Evolutionary conservation across 2,888 invertebrate species (phyloP).

Genomic region (Trichacis sp.): DNA sequence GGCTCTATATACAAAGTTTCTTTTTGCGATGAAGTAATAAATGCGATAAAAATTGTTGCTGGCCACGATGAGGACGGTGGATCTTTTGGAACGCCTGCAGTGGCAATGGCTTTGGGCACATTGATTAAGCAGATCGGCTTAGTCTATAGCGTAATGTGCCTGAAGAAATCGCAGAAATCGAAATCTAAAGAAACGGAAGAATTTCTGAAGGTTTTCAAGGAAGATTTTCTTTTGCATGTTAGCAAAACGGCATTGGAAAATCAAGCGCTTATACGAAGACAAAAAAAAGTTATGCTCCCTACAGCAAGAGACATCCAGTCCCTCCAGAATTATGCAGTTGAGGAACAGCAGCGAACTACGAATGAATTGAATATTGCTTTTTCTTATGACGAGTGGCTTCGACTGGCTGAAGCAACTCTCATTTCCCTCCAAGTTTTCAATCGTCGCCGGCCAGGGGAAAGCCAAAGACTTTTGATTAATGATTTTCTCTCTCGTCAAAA

Average conservation of each 20-base stretch:
- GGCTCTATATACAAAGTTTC: slow-evolving; percentile 42
- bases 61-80: not conserved
- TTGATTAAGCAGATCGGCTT: not conserved
- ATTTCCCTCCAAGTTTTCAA: slow-evolving; percentile 45
- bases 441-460: slow-evolving; percentile 46
- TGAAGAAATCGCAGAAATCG: not conserved
- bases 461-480: slow-evolving; percentile 38
- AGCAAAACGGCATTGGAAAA: slow-evolving; percentile 25
- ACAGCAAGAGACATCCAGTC: slow-evolving; percentile 19
- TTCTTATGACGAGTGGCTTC: slow-evolving; percentile 31
- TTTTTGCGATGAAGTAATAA: slow-evolving; percentile 24
- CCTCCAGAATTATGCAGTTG: not conserved
- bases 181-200: not conserved
- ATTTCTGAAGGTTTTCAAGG: not conserved
- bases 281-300: slow-evolving; percentile 17
- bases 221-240: slow-evolving; percentile 10
- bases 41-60: slow-evolving; percentile 10
- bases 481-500: slow-evolving; percentile 41
- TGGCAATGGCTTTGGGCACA: not conserved
- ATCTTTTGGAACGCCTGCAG: not conserved
- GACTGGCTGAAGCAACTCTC: slow-evolving; percentile 36
- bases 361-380: not conserved
- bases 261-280: slow-evolving; percentile 4
- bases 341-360: not conserved
- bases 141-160: not conserved